These are phyloP conservation scores for Megamerina dolium DNA, from an alignment of 2,888 invertebrate species.

Conservation along the genomic window DNA sequence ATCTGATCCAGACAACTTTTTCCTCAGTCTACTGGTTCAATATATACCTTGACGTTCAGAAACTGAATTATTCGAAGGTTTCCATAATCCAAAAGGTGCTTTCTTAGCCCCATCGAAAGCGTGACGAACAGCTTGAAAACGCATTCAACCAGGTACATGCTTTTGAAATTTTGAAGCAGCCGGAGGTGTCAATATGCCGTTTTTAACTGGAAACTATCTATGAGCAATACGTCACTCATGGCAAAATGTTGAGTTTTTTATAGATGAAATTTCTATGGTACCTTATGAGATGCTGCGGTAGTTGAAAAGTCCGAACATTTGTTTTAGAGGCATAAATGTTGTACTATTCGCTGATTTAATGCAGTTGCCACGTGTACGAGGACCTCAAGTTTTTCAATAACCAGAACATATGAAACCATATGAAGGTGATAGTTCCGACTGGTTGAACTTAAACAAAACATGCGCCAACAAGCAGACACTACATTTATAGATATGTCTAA, in stretches of 20 bases:
- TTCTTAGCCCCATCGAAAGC: background rate
- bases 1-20: slow-evolving; percentile 1
- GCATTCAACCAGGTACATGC: background rate
- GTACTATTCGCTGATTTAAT: slow-evolving; percentile 1
- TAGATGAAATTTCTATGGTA: slow-evolving; percentile 9
- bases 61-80: background rate
- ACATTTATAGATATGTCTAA: slow-evolving; percentile 9
- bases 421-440: background rate
- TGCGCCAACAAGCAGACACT: slow-evolving; percentile 8
- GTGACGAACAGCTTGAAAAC: background rate
- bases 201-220: slow-evolving; percentile 4
- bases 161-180: background rate
- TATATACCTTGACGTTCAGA: background rate
- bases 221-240: background rate
- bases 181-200: background rate
- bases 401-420: slow-evolving; percentile 2
- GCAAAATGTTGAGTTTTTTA: slow-evolving; percentile 7
- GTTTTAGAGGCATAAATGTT: slow-evolving; percentile 4
- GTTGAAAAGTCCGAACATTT: background rate
- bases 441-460: slow-evolving; percentile 7
- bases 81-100: background rate
- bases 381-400: slow-evolving; percentile 11
- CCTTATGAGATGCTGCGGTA: slow-evolving; percentile 5
- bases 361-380: slow-evolving; percentile 2
- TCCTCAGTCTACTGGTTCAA: background rate